Evolutionary conservation across 2,797 vertebrate genomes (phyloP), one percentile per base, ranked within the genome.

Genomic region (Sylvia borin): DNA sequence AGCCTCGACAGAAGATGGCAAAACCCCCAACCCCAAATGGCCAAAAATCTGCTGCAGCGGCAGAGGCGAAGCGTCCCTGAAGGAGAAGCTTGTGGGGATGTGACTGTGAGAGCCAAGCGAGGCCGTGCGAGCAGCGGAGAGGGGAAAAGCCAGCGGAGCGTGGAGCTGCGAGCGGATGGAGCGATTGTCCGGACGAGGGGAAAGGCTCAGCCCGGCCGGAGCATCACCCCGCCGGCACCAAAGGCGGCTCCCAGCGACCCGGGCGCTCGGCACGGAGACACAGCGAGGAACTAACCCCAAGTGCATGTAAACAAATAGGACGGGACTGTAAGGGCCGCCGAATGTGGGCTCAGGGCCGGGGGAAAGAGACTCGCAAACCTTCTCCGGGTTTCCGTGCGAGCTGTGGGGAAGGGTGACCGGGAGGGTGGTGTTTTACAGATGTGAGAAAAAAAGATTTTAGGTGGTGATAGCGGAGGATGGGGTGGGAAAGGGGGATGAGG

Each of bases 401-500:
- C 31, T 26, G 50, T 34, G 42, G 42, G 6, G 25, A 74, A 65
- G 64, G 36, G 55, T 53, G 78, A 31, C 73, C 25, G 54, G 65
- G 45, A 51, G 21, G 5, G 53, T 17, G 86, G 27, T 8, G 0
- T 64, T 62, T 92, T 58, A 32, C 29, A 45, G 67, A 42, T 5
- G 51, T 0, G 11, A 73, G 77, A 83, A 94, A 67, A 92, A 94
- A 92, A 92, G 87, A n/a, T 34, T 92, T 85, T 47, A 42, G 38
- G 34, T 4, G 0, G 10, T 22, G 32, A 27, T 22, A 38, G n/a
- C 32, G 24, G 58, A 7, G 62, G 48, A 47, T 24, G 16, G n/a
- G 18, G 10, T n/a, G 54, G 15, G 0, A 27, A 11, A 3, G 0
- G 11, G 2, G 5, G 3, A 29, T 8, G 11, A 16, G 3, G 2